A percentile compares a stretch with the other conserved stretches of the same genome.
Conservation (phyloP, 2,113 vertebrate species). For the Psittacara wagleri region DNA sequence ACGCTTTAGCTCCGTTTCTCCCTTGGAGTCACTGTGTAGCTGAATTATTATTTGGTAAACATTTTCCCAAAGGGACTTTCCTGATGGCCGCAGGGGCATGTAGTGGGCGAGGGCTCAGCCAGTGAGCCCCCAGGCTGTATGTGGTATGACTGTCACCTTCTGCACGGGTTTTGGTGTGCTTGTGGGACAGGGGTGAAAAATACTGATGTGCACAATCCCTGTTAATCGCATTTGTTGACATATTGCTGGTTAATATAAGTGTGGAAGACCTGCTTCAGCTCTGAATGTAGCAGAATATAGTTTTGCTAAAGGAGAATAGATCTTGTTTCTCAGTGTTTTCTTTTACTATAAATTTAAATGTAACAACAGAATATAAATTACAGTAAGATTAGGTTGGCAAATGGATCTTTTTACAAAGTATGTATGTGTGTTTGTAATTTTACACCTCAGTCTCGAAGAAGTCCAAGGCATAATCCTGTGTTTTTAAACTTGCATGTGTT, state of each 20-base stretch:
- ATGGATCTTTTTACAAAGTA: constrained; percentile 35
- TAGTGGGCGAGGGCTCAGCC: background rate
- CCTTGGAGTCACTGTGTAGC: background rate
- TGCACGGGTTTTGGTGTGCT: background rate
- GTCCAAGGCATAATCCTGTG: constrained; percentile 38
- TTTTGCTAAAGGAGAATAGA: constrained; percentile 32
- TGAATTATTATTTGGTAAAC: background rate
- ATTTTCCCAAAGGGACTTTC: background rate
- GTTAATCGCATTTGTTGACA: background rate
- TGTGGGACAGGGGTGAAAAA: background rate
- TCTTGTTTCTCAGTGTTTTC: constrained; percentile 46
- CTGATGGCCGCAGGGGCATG: background rate
- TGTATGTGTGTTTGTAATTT: constrained; percentile 4
- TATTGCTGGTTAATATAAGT: background rate
- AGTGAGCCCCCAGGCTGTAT: background rate
- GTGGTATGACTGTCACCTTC: constrained; percentile 37
- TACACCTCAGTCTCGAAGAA: background rate
- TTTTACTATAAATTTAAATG: constrained; percentile 33
- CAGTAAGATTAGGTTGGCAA: constrained; percentile 46
- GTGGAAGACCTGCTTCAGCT: background rate
- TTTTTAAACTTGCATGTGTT: constrained; percentile 18
- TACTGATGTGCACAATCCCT: background rate
- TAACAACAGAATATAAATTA: constrained; percentile 63
- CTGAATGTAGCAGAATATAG: background rate
- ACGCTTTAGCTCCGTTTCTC: background rate